Conservation (phyloP, 1,140 invertebrate genomes). For the Saxidomus purpurata region DNA sequence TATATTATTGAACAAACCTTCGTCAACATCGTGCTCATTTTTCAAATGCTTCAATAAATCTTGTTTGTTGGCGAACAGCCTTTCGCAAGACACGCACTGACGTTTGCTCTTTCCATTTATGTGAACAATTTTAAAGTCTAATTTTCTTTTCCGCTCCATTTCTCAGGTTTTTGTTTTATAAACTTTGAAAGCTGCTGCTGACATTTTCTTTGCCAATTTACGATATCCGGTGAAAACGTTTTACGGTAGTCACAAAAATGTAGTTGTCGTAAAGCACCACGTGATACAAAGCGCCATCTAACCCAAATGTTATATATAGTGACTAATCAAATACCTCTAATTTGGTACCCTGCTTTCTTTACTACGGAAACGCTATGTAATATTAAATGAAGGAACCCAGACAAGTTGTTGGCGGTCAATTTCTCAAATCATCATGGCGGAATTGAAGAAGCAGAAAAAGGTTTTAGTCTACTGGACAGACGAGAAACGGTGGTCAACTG, state of each 20-base stretch:
- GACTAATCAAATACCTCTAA: slow-evolving; percentile 57
- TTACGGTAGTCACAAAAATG: slow-evolving; percentile 53
- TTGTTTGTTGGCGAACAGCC: slow-evolving; percentile 41
- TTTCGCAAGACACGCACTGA: slow-evolving; percentile 42
- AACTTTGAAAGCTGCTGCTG: slow-evolving; percentile 47
- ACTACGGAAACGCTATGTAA: slow-evolving; percentile 52
- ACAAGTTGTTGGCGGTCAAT: slow-evolving; percentile 54
- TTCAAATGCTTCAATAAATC: slow-evolving; percentile 47
- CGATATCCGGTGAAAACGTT: slow-evolving; percentile 51
- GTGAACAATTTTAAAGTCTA: slow-evolving; percentile 43
- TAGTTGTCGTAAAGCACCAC: slow-evolving; percentile 51
- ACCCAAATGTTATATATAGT: slow-evolving; percentile 56
- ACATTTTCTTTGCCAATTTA: slow-evolving; percentile 57
- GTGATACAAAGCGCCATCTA: slow-evolving; percentile 56
- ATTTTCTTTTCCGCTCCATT: slow-evolving; percentile 55
- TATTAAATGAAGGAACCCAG: slow-evolving; percentile 55
- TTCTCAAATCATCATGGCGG: slow-evolving; percentile 56
- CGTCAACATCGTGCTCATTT: slow-evolving; percentile 41
- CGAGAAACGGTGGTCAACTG: slow-evolving; percentile 56
- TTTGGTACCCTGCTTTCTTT: slow-evolving; percentile 49
- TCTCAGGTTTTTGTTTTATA: slow-evolving; percentile 48
- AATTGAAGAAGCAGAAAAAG: slow-evolving; percentile 52
- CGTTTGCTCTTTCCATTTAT: slow-evolving; percentile 45
- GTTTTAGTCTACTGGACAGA: slow-evolving; percentile 54
- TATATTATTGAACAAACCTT: slow-evolving; percentile 47